Percentiles rank a stretch among this genome's conserved stretches.
These are phyloP conservation scores for Falcaria lacertinaria DNA, from an alignment of 2,888 invertebrate genomes.

Conservation along the genomic window DNA sequence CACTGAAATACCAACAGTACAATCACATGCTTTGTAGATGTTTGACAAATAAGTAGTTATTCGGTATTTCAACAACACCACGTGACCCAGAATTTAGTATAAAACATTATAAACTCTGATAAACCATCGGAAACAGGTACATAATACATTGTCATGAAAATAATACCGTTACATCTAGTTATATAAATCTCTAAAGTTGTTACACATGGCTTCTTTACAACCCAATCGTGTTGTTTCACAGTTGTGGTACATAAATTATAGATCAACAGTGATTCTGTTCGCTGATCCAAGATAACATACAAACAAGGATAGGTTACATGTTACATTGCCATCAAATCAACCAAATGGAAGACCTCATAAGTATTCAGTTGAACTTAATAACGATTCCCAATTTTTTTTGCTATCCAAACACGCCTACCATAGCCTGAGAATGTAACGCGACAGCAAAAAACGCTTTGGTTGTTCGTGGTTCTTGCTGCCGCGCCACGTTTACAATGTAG, in stretches of 20 bases:
- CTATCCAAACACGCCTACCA: too few species aligned
- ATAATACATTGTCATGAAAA: constrained; percentile 49
- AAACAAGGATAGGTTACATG: constrained; percentile 37
- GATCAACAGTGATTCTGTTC: constrained; percentile 2
- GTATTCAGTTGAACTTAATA: too few species aligned
- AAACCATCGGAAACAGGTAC: constrained; percentile 60
- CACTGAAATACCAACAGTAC: not conserved
- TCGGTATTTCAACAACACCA: constrained; percentile 28
- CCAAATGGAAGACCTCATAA: constrained; percentile 73
- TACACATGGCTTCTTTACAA: constrained; percentile 28
- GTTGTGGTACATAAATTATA: constrained; percentile 6
- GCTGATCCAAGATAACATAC: not conserved
- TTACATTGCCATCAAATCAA: constrained; percentile 42
- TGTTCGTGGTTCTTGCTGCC: too few species aligned
- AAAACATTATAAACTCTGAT: constrained; percentile 38
- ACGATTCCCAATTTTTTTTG: too few species aligned
- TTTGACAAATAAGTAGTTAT: constrained; percentile 8
- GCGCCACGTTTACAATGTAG: too few species aligned
- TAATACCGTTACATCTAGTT: constrained; percentile 41
- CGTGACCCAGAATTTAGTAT: constrained; percentile 50
- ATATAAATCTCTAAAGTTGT: constrained; percentile 30
- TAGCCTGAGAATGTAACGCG: too few species aligned
- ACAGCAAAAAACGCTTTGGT: too few species aligned
- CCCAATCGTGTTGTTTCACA: constrained; percentile 10
- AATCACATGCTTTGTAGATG: not conserved